Conservation (phyloP, 2,113 vertebrate species). For the Cisticola juncidis region DNA sequence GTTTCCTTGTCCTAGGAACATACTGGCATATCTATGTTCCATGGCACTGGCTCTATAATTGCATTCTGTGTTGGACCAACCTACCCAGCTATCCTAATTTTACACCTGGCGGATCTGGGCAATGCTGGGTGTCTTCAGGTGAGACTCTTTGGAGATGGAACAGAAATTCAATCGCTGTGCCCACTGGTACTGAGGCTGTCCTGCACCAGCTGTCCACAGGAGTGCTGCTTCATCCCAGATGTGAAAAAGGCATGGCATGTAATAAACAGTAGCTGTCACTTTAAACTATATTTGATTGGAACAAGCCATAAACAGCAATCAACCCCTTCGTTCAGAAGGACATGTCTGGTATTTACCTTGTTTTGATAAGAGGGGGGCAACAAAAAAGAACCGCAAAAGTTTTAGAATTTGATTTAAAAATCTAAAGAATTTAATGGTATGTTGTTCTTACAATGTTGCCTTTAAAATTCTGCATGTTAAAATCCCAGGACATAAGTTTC, state of each 20-base stretch:
- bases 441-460: neutral
- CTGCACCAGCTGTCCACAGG: neutral
- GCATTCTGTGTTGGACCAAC: neutral
- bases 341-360: neutral
- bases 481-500: neutral
- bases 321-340: neutral
- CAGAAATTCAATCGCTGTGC: neutral
- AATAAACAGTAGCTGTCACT: neutral
- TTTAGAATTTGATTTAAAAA: neutral
- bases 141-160: neutral
- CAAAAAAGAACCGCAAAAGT: accelerated
- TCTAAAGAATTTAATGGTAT: accelerated
- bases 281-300: neutral
- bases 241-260: neutral
- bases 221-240: neutral
- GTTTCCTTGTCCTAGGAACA: neutral
- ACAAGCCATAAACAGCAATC: neutral
- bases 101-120: neutral
- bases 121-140: neutral
- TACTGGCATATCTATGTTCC: neutral
- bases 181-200: neutral
- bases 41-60: neutral
- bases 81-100: neutral
- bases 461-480: neutral
- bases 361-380: neutral